Conservation (phyloP, 2,113 vertebrate genomes). For the Strix aluco region DNA sequence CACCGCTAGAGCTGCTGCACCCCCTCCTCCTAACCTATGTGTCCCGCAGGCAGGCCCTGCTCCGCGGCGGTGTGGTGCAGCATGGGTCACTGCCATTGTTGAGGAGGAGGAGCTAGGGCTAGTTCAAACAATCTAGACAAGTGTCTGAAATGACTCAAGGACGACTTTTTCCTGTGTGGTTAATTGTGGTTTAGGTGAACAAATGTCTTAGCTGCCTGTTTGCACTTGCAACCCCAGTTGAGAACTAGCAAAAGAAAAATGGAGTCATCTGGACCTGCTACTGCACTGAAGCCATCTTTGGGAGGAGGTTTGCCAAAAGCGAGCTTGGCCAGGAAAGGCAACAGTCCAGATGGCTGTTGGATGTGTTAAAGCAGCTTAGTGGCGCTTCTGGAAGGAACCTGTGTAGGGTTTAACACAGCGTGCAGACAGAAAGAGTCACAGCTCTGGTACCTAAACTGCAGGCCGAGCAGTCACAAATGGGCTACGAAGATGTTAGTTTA, state of each 20-base stretch:
- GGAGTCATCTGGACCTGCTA: neutral
- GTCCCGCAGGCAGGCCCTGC: neutral
- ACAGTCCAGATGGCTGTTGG: neutral
- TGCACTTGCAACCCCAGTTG: neutral
- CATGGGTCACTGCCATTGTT: rapidly evolving
- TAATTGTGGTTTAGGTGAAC: neutral
- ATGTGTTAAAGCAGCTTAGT: neutral
- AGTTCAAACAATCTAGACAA: neutral
- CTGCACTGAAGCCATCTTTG: neutral
- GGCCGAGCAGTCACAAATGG: neutral
- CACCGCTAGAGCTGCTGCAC: neutral
- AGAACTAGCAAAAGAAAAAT: neutral
- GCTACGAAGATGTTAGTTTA: neutral
- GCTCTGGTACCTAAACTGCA: neutral
- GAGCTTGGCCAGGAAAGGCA: neutral
- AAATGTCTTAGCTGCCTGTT: neutral
- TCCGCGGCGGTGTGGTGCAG: neutral
- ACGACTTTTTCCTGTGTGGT: neutral
- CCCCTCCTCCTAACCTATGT: too few relatives aligned
- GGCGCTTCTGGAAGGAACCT: neutral
- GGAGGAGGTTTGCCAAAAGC: neutral
- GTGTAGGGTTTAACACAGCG: rapidly evolving
- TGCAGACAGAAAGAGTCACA: rapidly evolving
- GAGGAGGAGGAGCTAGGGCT: neutral
- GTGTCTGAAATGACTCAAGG: neutral